Base-by-base conservation (phyloP, 2,113 vertebrate genomes). In the Elaphurus davidianus region DNA sequence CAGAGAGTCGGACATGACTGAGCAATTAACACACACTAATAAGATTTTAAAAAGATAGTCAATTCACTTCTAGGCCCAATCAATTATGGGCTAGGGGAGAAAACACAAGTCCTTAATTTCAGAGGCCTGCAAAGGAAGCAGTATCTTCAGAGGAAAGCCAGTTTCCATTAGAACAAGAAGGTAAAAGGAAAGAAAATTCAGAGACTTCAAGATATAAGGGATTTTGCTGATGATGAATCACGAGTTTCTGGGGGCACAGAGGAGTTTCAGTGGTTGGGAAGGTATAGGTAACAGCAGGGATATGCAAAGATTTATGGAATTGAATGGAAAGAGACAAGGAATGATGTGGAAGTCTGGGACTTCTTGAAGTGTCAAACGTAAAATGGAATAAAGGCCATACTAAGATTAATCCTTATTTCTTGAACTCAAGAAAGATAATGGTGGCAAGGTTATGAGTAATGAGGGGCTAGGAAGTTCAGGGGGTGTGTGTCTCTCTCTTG, bases 131-230 rank as follows among this genome's bases (percentile, higher is more conserved):
- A 40, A 30, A 85, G 36, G 64, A 90, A 93, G 9, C 19, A 83
- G 25, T 57, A 89, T 95, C 81, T 85, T 94, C 30, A 47, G 84
- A 92, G 23, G 47, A 94, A 25, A 92, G 4, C 27, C 36, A 78
- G 33, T 89, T 94, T 94, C 30, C 43, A 85, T 55, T 67, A 76
- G 5, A 87, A 36, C 10, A 95, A 94, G 23, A 97, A 97, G 30
- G 16, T 71, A 33, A 91, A 64, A 45, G 7, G 62, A 91, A 88
- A 19, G 45, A 83, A 96, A 89, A 96, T 84, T 89, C n/a, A 71
- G 62, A 95, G 28, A 96, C 30, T 30, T 87, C 33, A 59, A 16
- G 6, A n/a, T 43, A 33, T 54, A 12, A 91, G 33, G 17, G 40
- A 23, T 87, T 94, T 60, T 96, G 81, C 87, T 50, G 30, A 15